These are phyloP conservation scores for Miopithecus talapoin DNA, from an alignment of 2,797 vertebrate species.

Conservation along the genomic window DNA sequence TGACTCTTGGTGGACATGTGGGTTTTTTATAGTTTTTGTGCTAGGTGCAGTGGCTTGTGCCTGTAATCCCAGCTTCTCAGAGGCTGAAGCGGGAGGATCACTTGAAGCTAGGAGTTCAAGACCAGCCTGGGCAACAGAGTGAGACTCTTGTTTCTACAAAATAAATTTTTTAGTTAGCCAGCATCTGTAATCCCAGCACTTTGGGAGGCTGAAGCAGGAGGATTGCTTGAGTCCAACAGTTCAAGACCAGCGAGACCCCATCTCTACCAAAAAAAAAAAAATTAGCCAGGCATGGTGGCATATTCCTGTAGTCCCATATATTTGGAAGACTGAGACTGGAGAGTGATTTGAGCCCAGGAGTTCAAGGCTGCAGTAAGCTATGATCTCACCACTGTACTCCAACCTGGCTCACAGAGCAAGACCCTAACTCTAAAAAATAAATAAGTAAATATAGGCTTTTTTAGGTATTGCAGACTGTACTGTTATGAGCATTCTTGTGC, in stretches of 20 bases:
- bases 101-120: neutral
- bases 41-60: neutral
- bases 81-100: neutral
- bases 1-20: neutral
- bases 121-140: neutral
- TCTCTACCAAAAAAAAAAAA: neutral
- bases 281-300: neutral
- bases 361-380: no score
- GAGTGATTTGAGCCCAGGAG: neutral
- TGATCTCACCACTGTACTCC: neutral
- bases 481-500: neutral
- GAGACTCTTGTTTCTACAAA: neutral
- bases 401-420: neutral
- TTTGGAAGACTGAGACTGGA: neutral
- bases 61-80: neutral
- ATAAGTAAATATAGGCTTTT: neutral
- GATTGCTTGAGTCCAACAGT: neutral
- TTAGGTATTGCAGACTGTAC: neutral
- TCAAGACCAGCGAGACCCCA: neutral
- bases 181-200: neutral
- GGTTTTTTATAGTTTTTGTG: neutral
- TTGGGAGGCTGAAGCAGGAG: neutral
- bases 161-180: neutral
- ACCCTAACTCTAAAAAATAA: neutral
- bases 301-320: neutral